phyloP scores from a whole-genome alignment of 2,113 vertebrate species.

The Myodes glareolus region DNA sequence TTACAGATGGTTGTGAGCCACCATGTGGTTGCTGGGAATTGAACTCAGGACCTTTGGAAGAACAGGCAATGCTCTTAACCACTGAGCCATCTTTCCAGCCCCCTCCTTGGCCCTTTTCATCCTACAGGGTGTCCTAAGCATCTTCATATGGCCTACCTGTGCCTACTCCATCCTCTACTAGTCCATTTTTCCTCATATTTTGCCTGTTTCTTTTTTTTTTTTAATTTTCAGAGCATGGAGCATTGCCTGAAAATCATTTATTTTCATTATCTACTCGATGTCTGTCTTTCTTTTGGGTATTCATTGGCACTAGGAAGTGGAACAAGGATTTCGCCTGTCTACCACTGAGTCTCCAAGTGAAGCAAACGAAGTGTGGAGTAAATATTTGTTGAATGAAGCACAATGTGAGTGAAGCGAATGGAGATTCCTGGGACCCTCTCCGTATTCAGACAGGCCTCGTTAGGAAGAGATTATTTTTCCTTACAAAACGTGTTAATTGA shows the following conservation, averaged over 20 bases:
- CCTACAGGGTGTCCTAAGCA: neutral
- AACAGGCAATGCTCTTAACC: too few relatives aligned
- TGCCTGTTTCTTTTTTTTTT: neutral
- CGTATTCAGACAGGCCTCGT: neutral
- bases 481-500: neutral
- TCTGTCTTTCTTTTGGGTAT: neutral
- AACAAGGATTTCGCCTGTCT: neutral
- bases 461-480: constrained; percentile 24
- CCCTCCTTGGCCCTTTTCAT: neutral
- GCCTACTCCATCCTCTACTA: neutral
- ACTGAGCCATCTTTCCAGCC: too few relatives aligned
- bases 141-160: neutral
- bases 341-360: neutral
- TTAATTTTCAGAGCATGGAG: neutral
- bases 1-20: too few relatives aligned
- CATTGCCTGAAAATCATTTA: constrained; percentile 10
- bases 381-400: neutral
- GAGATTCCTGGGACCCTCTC: neutral
- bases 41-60: too few relatives aligned
- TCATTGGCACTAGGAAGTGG: neutral
- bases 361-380: neutral
- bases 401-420: neutral
- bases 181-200: neutral
- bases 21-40: too few relatives aligned
- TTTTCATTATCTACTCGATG: neutral